A percentile compares a stretch with the other conserved stretches of the same genome.
These are phyloP conservation scores for Tanypteryx hageni DNA, from an alignment of 2,888 invertebrate species.

Conservation along the genomic window DNA sequence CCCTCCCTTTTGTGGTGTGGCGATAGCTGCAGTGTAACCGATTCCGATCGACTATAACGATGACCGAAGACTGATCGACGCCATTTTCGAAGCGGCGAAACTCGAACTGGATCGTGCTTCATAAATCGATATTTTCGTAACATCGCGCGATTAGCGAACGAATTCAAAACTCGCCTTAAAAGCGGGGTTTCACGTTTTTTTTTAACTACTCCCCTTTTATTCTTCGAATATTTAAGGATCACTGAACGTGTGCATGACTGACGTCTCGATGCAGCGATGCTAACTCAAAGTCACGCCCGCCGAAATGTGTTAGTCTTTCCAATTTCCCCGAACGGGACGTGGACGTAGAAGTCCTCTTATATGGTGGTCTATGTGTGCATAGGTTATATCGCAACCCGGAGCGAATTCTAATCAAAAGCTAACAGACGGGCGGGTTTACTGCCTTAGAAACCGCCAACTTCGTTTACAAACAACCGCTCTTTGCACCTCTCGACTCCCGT, in stretches of 20 bases:
- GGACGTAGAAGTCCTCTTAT: background rate
- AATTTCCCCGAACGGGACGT: background rate
- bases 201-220: too few relatives aligned
- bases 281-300: too few relatives aligned
- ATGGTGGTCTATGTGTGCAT: background rate
- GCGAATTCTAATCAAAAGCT: background rate
- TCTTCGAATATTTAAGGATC: too few relatives aligned
- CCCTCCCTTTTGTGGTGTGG: constrained; percentile 16
- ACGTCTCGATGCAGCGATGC: too few relatives aligned
- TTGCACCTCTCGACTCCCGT: background rate
- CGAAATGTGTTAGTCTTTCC: background rate
- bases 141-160: too few relatives aligned
- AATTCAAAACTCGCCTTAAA: too few relatives aligned
- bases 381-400: background rate
- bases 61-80: background rate
- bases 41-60: background rate
- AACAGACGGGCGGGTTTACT: background rate
- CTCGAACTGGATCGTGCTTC: background rate
- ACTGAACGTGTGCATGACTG: too few relatives aligned
- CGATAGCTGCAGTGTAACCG: constrained; percentile 27
- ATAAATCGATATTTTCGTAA: too few relatives aligned
- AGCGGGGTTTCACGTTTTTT: too few relatives aligned
- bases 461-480: constrained; percentile 29
- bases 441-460: background rate
- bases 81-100: background rate